Base-by-base conservation (phyloP, 1,140 invertebrate species). In the Lepidostoma basale region DNA sequence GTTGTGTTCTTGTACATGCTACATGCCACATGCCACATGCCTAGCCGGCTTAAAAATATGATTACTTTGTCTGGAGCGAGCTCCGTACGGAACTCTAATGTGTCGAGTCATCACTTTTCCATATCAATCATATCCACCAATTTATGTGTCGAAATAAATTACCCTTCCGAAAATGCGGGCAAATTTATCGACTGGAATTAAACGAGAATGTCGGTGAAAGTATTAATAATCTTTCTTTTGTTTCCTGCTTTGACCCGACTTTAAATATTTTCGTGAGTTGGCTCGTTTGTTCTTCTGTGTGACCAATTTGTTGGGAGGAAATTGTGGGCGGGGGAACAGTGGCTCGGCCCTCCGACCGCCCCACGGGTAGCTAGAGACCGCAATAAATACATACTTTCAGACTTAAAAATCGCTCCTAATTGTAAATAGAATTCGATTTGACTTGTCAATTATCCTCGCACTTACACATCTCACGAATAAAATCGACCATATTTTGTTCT, bases 71-170 rank as follows among this genome's bases (percentile, higher is more conserved):
- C 36, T 40, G 22, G 14, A 59, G 36, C 33, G 9, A n/a, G 49
- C 49, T n/a, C 1, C 25, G 3, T 9, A 10, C 23, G 3, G n/a
- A 16, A 22, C 8, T 12, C 6, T 58, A 59, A 59, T 26, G 56
- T 40, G 56, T 40, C 56, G 56, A 59, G 36, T 59, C 56, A 59
- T 59, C 56, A 6, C 56, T 39, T 59, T 59, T 59, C 39, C 30
- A 40, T 59, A 59, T 59, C 56, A 59, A 59, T 59, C 56, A 59
- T 59, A n/a, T 59, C 23, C 39, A 42, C 30, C 56, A 42, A 59
- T 59, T 40, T 59, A 39, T 42, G 36, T 40, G 56, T 59, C 56
- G 33, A 25, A 59, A 59, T 59, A 59, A 59, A 40, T 59, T 56
- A 33, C 56, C 56, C 36, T 39, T 59, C 33, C 22, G 36, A 56